phyloP scores from a whole-genome alignment of 2,888 invertebrate genomes.

The Heliconius hortense region DNA sequence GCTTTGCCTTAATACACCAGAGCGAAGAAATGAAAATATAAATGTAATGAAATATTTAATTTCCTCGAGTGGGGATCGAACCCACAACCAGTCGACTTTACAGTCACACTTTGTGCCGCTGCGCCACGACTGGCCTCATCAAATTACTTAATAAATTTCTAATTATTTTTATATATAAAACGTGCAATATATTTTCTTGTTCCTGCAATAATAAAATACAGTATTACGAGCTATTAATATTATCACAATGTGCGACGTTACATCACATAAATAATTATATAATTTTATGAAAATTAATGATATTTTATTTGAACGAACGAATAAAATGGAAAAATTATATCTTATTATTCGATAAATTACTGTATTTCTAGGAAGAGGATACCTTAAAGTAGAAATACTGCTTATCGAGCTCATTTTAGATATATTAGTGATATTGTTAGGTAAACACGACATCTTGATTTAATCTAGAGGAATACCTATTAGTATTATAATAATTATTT shows the following conservation, averaged over 20 bases:
- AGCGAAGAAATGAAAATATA: too few relatives aligned
- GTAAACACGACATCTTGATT: neutral
- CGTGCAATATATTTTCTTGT: neutral
- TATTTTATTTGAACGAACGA: neutral
- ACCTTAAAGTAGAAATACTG: neutral
- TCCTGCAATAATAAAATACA: neutral
- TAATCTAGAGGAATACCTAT: neutral
- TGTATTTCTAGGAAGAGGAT: neutral
- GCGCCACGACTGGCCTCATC: too few relatives aligned
- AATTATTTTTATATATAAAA: neutral
- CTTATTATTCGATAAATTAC: neutral
- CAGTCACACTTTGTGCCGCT: too few relatives aligned
- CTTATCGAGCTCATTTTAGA: neutral
- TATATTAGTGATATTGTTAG: neutral
- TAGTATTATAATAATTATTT: neutral
- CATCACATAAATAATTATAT: neutral
- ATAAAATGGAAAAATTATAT: conserved; percentile 5
- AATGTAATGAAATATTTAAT: too few relatives aligned
- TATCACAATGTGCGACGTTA: neutral
- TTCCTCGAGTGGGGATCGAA: too few relatives aligned
- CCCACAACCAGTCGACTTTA: too few relatives aligned
- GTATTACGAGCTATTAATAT: neutral
- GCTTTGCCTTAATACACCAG: too few relatives aligned
- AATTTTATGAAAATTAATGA: neutral
- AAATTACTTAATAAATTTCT: neutral